phyloP scores from a whole-genome alignment of 2,888 invertebrate species.

The Acleris literana region DNA sequence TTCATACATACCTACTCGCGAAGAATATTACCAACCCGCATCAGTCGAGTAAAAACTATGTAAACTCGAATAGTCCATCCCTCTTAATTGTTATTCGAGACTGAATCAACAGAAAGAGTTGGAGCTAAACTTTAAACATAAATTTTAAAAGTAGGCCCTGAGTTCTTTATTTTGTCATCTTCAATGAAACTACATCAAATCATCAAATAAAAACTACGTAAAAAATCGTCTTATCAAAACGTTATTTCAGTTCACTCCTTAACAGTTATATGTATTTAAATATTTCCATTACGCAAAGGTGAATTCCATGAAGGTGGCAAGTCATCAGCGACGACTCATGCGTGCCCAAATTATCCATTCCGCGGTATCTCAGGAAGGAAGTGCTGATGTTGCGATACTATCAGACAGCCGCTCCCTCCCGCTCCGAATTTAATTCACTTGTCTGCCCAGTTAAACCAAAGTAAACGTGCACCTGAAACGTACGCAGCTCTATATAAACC shows the following conservation, averaged over 20 bases:
- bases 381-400: constrained; percentile 11
- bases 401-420: constrained; percentile 12
- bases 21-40: too few relatives aligned
- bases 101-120: too few relatives aligned
- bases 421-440: constrained; percentile 14
- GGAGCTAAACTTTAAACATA: too few relatives aligned
- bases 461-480: neutral
- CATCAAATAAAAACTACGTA: too few relatives aligned
- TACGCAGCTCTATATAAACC: neutral
- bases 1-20: too few relatives aligned
- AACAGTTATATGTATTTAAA: constrained; percentile 1
- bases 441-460: constrained; percentile 2
- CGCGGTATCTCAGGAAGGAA: constrained; percentile 14
- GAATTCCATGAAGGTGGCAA: constrained; percentile 17
- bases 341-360: constrained; percentile 18
- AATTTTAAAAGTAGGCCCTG: too few relatives aligned
- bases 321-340: constrained; percentile 16
- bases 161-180: too few relatives aligned
- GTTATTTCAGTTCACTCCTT: neutral
- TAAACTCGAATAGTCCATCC: too few relatives aligned
- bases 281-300: neutral
- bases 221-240: too few relatives aligned
- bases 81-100: too few relatives aligned
- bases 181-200: too few relatives aligned
- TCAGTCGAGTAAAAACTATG: too few relatives aligned